Conservation (phyloP, 2,113 vertebrate species). For the Etheostoma cragini region DNA sequence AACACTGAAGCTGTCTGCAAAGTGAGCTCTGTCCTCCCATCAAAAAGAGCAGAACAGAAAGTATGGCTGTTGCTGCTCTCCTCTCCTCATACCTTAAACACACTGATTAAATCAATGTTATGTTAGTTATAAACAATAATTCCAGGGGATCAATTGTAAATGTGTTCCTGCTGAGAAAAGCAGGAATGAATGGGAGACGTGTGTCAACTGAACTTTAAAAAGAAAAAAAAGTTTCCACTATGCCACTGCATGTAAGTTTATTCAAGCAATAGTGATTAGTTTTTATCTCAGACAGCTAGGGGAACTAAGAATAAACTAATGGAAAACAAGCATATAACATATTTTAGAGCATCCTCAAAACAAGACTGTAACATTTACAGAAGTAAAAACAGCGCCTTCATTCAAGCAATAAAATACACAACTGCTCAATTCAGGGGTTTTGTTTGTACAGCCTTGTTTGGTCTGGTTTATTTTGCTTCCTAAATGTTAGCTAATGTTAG, state of each 20-base stretch:
- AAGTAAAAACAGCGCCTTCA: neutral
- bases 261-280: neutral
- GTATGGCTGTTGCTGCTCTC: conserved; percentile 6
- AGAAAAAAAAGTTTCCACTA: neutral
- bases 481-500: conserved; percentile 1
- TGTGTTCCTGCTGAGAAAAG: conserved; percentile 18
- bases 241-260: neutral
- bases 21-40: conserved; percentile 21
- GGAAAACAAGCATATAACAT: neutral
- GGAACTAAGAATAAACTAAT: neutral
- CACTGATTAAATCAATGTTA: conserved; percentile 11
- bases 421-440: neutral
- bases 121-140: neutral
- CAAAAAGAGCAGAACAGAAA: conserved; percentile 29
- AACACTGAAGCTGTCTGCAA: conserved; percentile 15
- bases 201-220: neutral
- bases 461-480: neutral
- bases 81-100: conserved; percentile 1
- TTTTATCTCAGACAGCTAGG: neutral
- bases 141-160: neutral
- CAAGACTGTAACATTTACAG: neutral
- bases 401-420: too few relatives aligned
- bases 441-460: neutral
- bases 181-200: neutral
- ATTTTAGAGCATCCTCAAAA: neutral